phyloP scores from a whole-genome alignment of 1,140 invertebrate genomes.

The Panagrolaimus sp. region DNA sequence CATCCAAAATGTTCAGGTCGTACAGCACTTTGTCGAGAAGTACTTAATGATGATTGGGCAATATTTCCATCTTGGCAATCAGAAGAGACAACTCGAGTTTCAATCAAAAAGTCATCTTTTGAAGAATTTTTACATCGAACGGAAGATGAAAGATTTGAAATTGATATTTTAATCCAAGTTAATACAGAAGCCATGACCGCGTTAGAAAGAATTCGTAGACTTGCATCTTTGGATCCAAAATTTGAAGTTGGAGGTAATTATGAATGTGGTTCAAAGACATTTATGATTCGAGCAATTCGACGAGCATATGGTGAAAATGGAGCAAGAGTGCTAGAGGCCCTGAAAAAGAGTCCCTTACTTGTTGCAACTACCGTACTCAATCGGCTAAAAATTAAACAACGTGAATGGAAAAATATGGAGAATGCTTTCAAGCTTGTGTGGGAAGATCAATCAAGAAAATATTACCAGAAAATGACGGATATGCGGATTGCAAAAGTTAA shows the following conservation, averaged over 20 bases:
- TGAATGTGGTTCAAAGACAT: background rate
- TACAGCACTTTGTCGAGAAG: too few relatives aligned
- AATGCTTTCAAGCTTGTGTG: background rate
- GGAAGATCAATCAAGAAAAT: constrained; percentile 1
- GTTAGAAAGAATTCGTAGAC: background rate
- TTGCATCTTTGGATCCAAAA: background rate
- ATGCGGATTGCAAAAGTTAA: background rate
- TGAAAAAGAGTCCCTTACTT: background rate
- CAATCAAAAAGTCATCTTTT: background rate
- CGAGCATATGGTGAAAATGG: constrained; percentile 5
- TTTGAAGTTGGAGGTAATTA: background rate
- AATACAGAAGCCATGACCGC: background rate
- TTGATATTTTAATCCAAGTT: constrained; percentile 1
- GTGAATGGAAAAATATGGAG: background rate
- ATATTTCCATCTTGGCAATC: constrained; percentile 10
- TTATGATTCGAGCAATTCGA: constrained; percentile 3
- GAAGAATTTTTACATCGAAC: constrained; percentile 1
- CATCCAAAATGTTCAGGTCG: constrained; percentile 2
- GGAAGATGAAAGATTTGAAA: constrained; percentile 16
- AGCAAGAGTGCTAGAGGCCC: background rate
- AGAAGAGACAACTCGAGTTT: background rate
- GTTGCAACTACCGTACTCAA: background rate
- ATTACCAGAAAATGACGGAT: background rate
- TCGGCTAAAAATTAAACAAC: background rate
- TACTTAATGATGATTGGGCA: background rate